Evolutionary conservation across 2,797 vertebrate genomes (phyloP).

Genomic region (Macroramphosus scolopax): DNA sequence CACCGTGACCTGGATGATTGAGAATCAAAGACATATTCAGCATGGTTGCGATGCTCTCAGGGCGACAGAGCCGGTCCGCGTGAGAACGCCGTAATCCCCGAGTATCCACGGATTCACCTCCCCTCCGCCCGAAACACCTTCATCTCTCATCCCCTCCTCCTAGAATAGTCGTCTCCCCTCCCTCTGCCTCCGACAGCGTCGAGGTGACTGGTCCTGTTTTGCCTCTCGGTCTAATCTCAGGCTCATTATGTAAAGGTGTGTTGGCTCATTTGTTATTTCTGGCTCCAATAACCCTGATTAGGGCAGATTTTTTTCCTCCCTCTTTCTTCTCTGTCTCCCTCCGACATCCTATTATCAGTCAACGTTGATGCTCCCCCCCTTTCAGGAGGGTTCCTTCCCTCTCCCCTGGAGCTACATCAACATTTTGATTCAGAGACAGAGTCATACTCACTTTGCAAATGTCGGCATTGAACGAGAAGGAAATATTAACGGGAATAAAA

Average conservation of each 20-base stretch:
- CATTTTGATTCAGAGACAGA: slow-evolving; percentile 1
- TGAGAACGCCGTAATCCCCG: too few species aligned
- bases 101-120: too few species aligned
- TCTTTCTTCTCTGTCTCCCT: slow-evolving; percentile 5
- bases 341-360: slow-evolving; percentile 11
- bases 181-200: slow-evolving; percentile 28
- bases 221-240: slow-evolving; percentile 47
- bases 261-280: slow-evolving; percentile 59
- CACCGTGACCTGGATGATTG: too few species aligned
- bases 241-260: slow-evolving; percentile 52
- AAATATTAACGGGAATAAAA: too few species aligned
- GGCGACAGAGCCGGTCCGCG: too few species aligned
- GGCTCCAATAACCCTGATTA: slow-evolving; percentile 52
- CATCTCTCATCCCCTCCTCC: slow-evolving; percentile 8
- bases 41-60: too few species aligned
- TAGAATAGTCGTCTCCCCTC: slow-evolving; percentile 14
- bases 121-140: too few species aligned
- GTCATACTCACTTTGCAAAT: too few species aligned
- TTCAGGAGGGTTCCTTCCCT: background rate
- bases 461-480: too few species aligned
- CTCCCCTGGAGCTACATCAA: background rate
- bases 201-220: slow-evolving; percentile 46
- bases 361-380: background rate
- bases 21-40: too few species aligned
- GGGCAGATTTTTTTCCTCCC: background rate